phyloP scores from a whole-genome alignment of 2,113 vertebrate genomes.

The Lophochroa leadbeateri region DNA sequence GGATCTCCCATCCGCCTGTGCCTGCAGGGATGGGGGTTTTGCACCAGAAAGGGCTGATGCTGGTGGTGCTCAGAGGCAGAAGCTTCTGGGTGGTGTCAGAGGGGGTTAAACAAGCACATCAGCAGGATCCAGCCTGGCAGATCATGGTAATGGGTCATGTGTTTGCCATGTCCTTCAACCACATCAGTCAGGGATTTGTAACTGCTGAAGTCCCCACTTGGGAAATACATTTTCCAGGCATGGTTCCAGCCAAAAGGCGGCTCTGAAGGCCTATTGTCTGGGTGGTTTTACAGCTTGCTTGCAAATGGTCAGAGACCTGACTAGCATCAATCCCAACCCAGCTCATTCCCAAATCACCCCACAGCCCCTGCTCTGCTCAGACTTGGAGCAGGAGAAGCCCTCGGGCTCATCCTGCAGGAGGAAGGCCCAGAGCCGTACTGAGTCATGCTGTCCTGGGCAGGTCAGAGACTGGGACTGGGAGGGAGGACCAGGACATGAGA shows the following conservation, averaged over 20 bases:
- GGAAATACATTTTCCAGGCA: conserved; percentile 58
- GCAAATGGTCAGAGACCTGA: conserved; percentile 36
- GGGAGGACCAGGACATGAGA: not conserved
- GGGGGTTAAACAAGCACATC: conserved; percentile 20
- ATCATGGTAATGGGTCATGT: not conserved
- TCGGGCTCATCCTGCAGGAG: not conserved
- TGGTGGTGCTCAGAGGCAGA: not conserved
- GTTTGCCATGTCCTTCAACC: conserved; percentile 24
- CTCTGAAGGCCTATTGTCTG: conserved; percentile 57
- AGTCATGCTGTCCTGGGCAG: not conserved
- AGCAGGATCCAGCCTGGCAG: not conserved
- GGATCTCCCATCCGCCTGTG: not conserved
- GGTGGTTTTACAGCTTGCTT: conserved; percentile 63
- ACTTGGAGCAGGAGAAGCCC: not conserved
- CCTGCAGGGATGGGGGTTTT: not conserved
- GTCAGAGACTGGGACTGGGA: not conserved
- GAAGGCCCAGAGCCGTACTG: not conserved
- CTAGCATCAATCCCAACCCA: not conserved
- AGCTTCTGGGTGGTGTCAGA: conserved; percentile 6
- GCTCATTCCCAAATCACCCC: not conserved
- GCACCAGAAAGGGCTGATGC: not conserved
- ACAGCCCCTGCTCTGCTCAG: not conserved
- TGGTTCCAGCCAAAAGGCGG: conserved; percentile 47
- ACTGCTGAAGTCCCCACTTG: conserved; percentile 48
- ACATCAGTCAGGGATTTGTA: conserved; percentile 12